These are phyloP conservation scores for Pao palembangensis DNA, from an alignment of 2,113 vertebrate genomes.

Conservation along the genomic window DNA sequence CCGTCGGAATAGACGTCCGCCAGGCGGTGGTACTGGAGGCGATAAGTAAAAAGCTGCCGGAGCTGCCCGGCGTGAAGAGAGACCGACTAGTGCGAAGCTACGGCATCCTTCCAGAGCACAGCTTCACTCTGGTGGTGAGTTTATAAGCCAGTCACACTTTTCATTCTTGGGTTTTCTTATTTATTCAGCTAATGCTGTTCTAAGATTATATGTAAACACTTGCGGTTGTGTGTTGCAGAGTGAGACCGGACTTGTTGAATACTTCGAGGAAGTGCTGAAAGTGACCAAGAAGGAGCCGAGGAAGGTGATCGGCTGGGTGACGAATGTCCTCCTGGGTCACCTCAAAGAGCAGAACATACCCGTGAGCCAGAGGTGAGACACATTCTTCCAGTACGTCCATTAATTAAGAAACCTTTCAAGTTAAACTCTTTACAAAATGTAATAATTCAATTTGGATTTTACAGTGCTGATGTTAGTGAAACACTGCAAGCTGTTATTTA, in stretches of 20 bases:
- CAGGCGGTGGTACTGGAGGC: conserved; percentile 84
- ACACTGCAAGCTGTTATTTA: conserved; percentile 39
- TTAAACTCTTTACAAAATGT: not conserved
- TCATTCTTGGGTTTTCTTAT: no score
- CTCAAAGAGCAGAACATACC: conserved; percentile 81
- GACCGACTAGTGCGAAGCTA: conserved; percentile 81
- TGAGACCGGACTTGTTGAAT: conserved; percentile 88
- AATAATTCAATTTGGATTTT: no score
- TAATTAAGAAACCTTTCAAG: not conserved
- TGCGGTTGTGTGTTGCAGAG: conserved; percentile 70
- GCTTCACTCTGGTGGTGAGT: conserved; percentile 87
- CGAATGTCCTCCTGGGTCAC: conserved; percentile 82
- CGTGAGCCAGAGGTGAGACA: conserved; percentile 86
- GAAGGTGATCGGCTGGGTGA: conserved; percentile 91
- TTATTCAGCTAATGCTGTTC: no score
- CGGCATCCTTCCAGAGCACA: conserved; percentile 88
- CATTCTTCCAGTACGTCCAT: not conserved
- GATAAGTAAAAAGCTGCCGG: conserved; percentile 81
- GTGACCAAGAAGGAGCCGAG: conserved; percentile 81
- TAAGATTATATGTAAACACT: no score
- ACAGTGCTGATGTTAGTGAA: not conserved
- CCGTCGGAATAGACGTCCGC: conserved; percentile 67
- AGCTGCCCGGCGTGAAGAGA: conserved; percentile 84
- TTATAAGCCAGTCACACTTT: not conserved
- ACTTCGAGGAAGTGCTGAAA: conserved; percentile 84